phyloP scores from a whole-genome alignment of 2,797 vertebrate species.

The Echeneis naucrates region DNA sequence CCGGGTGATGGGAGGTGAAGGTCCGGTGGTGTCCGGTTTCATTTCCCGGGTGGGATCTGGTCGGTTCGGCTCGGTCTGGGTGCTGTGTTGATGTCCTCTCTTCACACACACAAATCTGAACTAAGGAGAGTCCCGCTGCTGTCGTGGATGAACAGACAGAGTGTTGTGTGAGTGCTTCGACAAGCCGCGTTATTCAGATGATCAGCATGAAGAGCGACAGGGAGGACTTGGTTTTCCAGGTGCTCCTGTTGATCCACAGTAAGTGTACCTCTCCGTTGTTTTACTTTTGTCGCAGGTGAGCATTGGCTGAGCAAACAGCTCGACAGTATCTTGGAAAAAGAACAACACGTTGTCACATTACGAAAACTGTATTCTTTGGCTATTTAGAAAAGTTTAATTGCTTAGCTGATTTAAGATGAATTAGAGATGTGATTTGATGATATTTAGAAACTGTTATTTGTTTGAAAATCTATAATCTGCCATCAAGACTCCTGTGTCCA shows the following conservation, averaged over 20 bases:
- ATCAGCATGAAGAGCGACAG: conserved; percentile 52
- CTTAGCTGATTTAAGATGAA: background rate
- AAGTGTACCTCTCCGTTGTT: conserved; percentile 57
- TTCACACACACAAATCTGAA: conserved; percentile 11
- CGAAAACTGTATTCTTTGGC: background rate
- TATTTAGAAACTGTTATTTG: background rate
- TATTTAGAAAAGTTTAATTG: too few species aligned
- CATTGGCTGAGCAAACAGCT: too few species aligned
- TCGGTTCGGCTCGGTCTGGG: conserved; percentile 50
- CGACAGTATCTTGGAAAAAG: too few species aligned
- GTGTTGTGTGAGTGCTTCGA: conserved; percentile 6
- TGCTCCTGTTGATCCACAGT: conserved; percentile 75
- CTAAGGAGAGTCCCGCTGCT: conserved; percentile 35
- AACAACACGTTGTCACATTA: background rate
- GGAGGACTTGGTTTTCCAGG: conserved; percentile 48
- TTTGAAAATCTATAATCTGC: background rate
- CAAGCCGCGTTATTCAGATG: background rate
- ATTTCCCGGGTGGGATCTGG: conserved; percentile 57
- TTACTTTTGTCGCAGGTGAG: background rate
- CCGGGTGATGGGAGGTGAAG: conserved; percentile 17
- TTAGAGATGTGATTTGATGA: background rate
- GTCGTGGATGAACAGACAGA: conserved; percentile 26
- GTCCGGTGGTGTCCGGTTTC: conserved; percentile 71
- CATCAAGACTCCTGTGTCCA: conserved; percentile 7
- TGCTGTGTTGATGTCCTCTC: conserved; percentile 37